Percentiles rank a stretch among this genome's conserved stretches.
Conservation (phyloP, 2,797 vertebrate genomes). For the Onychomys torridus region DNA sequence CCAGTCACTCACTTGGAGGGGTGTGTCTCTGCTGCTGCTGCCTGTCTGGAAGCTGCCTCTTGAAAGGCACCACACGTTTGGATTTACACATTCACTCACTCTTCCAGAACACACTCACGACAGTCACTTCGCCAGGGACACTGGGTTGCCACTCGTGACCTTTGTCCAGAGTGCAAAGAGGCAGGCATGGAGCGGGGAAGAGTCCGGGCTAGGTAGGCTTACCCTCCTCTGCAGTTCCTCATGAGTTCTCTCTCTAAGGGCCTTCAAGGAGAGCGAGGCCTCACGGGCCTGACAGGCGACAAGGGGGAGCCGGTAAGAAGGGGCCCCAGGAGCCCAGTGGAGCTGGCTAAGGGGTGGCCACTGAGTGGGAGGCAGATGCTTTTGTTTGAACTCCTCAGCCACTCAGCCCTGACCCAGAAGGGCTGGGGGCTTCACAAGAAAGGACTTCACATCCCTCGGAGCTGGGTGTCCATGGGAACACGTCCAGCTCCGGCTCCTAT, state of each 20-base stretch:
- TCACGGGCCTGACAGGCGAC: constrained; percentile 89
- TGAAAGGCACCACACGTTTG: not conserved
- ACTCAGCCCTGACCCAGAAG: not conserved
- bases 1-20: too few species aligned
- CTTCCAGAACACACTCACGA: not conserved
- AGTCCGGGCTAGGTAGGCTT: fast-evolving
- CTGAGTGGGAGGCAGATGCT: not conserved
- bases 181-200: not conserved
- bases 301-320: constrained; percentile 95
- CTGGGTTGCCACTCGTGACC: not conserved
- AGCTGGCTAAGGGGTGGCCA: not conserved
- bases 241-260: constrained; percentile 89
- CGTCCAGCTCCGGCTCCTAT: not conserved
- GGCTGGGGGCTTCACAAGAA: not conserved
- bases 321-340: not conserved
- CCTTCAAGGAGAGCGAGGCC: constrained; percentile 94
- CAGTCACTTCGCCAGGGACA: not conserved
- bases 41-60: not conserved
- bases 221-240: constrained; percentile 18
- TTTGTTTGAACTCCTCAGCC: not conserved
- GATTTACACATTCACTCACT: not conserved
- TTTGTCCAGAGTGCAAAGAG: not conserved
- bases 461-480: fast-evolving
- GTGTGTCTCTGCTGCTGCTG: not conserved
- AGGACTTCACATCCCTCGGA: not conserved